Base-by-base conservation (phyloP, 2,888 invertebrate species). In the Hirtodrosophila duncani region DNA sequence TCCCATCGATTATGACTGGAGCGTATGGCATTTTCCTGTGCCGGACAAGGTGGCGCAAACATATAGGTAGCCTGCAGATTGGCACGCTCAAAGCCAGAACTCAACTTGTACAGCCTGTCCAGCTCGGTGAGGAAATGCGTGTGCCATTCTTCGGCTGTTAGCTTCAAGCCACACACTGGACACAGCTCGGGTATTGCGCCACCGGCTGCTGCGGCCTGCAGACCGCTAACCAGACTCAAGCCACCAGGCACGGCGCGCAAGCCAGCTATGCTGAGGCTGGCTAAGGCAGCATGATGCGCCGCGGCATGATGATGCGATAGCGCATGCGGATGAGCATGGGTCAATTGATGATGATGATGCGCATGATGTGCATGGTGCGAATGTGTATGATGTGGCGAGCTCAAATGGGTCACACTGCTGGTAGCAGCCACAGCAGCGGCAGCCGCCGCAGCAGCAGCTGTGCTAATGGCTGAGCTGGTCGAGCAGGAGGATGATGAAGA, bases 81-180 rank as follows among this genome's bases (percentile, higher is more conserved):
- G 65, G 86, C 79, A 3, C 86, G 82, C 48, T 87, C 87, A 59
- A 85, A 84, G 20, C 88, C 88, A 7, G 89, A 88, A 67, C 88
- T 89, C 63, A 91, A 83, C 82, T 91, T 91, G 81, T 90, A 90
- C 38, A 93, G 87, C 60, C 91, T 89, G 78, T 92, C 92, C 67
- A 93, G 86, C 85, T 93, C 93, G 75, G 91, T 89, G 66, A 90
- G 88, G 74, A 92, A 90, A 86, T 93, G 93, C 17, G 90, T 85
- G 80, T 92, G 91, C 77, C 92, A 87, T 82, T 93, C 92, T 33
- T 91, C 91, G 2, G 90, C 86, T 21, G 91, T 88, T 53, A 93
- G 87, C 30, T 91, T 90, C 37, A 92, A 86, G 4, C 92, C 92
- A 81, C 93, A 93, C 31, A 92, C 90, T 8, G 93, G 92, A 85